Percentiles rank a stretch among this genome's conserved stretches.
These are phyloP conservation scores for Pandemis cinnamomeana DNA, from an alignment of 2,888 invertebrate species.

Conservation along the genomic window DNA sequence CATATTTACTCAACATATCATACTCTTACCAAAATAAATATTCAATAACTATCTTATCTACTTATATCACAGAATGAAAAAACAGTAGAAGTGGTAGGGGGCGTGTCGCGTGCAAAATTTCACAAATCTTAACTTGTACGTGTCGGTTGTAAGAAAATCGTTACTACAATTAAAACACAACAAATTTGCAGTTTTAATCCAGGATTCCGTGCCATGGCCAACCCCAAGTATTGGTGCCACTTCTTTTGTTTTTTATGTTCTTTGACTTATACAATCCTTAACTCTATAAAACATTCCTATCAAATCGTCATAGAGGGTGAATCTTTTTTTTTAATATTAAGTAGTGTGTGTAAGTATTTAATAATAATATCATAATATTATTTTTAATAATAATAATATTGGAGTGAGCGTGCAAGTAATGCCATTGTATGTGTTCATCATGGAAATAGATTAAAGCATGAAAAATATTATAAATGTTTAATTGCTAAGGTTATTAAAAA, in stretches of 20 bases:
- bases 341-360: constrained; percentile 7
- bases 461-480: constrained; percentile 29
- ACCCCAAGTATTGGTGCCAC: too few relatives aligned
- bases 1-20: constrained; percentile 42
- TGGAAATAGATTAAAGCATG: constrained; percentile 46
- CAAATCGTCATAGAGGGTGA: constrained; percentile 30
- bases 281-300: constrained; percentile 31
- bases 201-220: too few relatives aligned
- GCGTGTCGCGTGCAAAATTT: too few relatives aligned
- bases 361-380: not conserved
- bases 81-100: too few relatives aligned
- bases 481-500: not conserved
- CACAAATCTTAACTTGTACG: too few relatives aligned
- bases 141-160: too few relatives aligned
- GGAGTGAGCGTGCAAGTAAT: constrained; percentile 58
- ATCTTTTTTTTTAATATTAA: constrained; percentile 27
- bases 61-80: too few relatives aligned
- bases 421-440: constrained; percentile 76
- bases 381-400: not conserved
- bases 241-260: too few relatives aligned
- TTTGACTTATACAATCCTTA: constrained; percentile 1
- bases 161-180: too few relatives aligned
- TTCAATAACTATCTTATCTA: constrained; percentile 31
- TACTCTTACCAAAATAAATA: constrained; percentile 29
- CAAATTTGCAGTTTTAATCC: too few relatives aligned